A percentile compares a stretch with the other conserved stretches of the same genome.
Evolutionary conservation across 2,888 invertebrate species (phyloP).

Genomic region (Leucoma salicis): DNA sequence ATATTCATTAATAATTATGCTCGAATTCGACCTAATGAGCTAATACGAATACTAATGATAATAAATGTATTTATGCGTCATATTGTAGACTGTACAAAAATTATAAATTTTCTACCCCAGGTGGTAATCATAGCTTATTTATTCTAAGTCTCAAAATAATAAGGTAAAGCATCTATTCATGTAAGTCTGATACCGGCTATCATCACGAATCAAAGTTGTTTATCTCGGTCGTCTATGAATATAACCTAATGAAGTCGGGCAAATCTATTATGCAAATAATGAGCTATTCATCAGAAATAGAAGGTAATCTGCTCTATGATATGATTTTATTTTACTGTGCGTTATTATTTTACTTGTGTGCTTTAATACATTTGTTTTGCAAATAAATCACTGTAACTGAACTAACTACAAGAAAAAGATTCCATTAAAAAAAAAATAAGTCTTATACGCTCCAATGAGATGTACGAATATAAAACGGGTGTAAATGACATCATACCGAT

Average conservation of each 20-base stretch:
- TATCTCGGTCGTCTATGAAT: constrained; percentile 32
- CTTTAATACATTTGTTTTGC: constrained; percentile 11
- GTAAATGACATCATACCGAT: too few relatives aligned
- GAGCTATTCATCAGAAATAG: constrained; percentile 27
- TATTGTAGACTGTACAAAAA: too few relatives aligned
- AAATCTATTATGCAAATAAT: constrained; percentile 26
- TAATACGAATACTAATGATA: too few relatives aligned
- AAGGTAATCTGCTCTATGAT: constrained; percentile 19
- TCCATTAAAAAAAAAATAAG: too few relatives aligned
- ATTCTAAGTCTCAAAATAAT: constrained; percentile 28
- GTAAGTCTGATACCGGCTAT: constrained; percentile 25
- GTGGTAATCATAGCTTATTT: too few relatives aligned
- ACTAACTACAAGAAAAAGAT: too few relatives aligned
- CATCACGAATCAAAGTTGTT: constrained; percentile 33
- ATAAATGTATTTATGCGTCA: too few relatives aligned
- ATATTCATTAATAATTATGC: too few relatives aligned
- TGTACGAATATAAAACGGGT: too few relatives aligned
- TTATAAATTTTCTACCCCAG: too few relatives aligned
- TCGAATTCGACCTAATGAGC: too few relatives aligned
- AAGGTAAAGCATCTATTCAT: constrained; percentile 30
- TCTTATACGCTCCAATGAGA: too few relatives aligned
- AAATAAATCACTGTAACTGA: constrained; percentile 14
- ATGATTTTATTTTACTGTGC: constrained; percentile 20
- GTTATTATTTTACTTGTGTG: constrained; percentile 12
- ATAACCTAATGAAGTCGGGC: constrained; percentile 28